Evolutionary conservation across 2,888 invertebrate genomes (phyloP).

Genomic region (Caenorhabditis sp.): DNA sequence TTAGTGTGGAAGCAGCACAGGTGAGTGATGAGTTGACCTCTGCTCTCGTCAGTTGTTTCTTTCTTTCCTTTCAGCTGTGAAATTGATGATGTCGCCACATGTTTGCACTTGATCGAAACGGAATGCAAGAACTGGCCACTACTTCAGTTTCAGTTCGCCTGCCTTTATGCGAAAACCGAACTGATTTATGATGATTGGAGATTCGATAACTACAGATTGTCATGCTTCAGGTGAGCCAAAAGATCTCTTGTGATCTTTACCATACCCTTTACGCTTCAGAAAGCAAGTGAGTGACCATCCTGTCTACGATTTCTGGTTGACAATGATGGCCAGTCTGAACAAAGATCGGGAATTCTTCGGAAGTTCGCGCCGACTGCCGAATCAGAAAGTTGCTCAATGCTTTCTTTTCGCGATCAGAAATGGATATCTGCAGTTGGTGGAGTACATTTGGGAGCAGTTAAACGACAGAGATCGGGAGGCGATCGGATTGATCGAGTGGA

Average conservation of each 20-base stretch:
- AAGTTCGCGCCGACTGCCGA: constrained; percentile 58
- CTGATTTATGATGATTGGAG: constrained; percentile 61
- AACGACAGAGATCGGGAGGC: constrained; percentile 59
- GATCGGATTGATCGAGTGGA: constrained; percentile 66
- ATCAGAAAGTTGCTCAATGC: constrained; percentile 64
- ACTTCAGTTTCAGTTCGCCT: constrained; percentile 70
- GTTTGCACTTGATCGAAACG: constrained; percentile 53
- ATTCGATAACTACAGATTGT: constrained; percentile 62
- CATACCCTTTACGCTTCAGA: constrained; percentile 33
- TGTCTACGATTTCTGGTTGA: constrained; percentile 71
- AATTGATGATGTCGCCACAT: constrained; percentile 64
- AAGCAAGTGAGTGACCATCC: constrained; percentile 67
- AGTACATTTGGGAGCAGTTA: constrained; percentile 64
- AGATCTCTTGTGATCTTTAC: not conserved
- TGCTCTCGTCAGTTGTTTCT: constrained; percentile 1
- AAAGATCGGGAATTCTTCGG: constrained; percentile 57
- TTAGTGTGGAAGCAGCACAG: constrained; percentile 59
- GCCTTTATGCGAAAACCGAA: constrained; percentile 64
- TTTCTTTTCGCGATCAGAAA: constrained; percentile 67
- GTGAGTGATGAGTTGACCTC: constrained; percentile 25
- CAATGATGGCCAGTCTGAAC: constrained; percentile 56
- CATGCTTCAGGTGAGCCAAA: constrained; percentile 59
- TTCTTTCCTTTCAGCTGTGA: too few species aligned
- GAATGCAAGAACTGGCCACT: constrained; percentile 67
- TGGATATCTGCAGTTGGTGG: constrained; percentile 62